Base-by-base conservation (phyloP, 2,888 invertebrate genomes). In the Iphiclides podalirius region DNA sequence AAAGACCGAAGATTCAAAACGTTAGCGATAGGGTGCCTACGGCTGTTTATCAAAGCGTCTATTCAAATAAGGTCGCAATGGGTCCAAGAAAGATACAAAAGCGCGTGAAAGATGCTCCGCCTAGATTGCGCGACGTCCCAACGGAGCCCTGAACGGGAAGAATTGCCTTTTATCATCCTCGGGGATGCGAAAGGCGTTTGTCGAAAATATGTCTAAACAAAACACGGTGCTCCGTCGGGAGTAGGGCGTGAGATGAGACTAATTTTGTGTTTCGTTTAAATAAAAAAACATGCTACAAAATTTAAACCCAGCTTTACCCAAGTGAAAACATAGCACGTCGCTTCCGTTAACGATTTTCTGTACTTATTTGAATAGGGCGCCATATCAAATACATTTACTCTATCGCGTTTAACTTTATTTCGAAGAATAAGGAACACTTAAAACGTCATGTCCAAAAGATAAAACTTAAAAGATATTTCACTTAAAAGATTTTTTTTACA, bases 31-130 rank as follows among this genome's bases (percentile, higher is more conserved):
- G 8, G 31, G 11, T 31, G 4, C 36, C 17, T 17, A n/a, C 2
- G 9, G 16, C 16, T n/a, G 17, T 43, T 44, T 36, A 36, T 26
- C 15, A 33, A 31, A 31, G 23, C 36, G 7, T 16, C 35, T 14
- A 43, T 44, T 36, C 14, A 36, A 36, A 44, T 12, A 15, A n/a
- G 36, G 26, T 44, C 36, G 26, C 23, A 17, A 40, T n/a, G 16
- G 44, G 44, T 44, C 23, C 33, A 17, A 12, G 36, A 36, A n/a
- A 31, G 31, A 31, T 31, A 31, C 36, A 16, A 36, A 36, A 23
- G 11, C 14, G 36, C 11, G 9, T 16, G 15, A 36, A 36, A 36
- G 43, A 43, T 42, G 17, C 17, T 17, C 17, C 42, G 8, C 23
- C 13, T 23, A 43, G 44, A 44, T 44, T 44, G 26, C 12, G 20